Evolutionary conservation across 2,797 vertebrate genomes (phyloP).

Genomic region (Hybognathus amarus): DNA sequence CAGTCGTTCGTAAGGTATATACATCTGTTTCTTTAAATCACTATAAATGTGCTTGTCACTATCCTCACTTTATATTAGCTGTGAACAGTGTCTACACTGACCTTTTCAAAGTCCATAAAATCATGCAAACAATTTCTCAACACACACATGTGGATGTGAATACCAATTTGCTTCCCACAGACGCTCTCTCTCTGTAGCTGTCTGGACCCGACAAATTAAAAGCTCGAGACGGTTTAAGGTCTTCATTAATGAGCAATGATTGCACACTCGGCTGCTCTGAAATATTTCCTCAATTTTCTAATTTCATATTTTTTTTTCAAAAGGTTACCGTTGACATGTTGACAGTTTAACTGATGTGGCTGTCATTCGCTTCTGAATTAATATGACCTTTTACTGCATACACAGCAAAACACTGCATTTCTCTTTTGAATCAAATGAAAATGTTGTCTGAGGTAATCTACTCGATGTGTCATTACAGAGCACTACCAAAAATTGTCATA

Average conservation of each 20-base stretch:
- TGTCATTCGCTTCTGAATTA: slow-evolving; percentile 60
- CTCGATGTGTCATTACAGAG: not conserved
- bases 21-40: slow-evolving; percentile 31
- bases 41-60: slow-evolving; percentile 1
- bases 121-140: slow-evolving; percentile 59
- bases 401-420: slow-evolving; percentile 50
- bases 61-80: slow-evolving; percentile 41
- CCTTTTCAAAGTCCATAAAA: slow-evolving; percentile 64
- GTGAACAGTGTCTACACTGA: slow-evolving; percentile 50
- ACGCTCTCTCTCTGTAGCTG: slow-evolving; percentile 45
- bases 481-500: not conserved
- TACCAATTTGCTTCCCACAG: slow-evolving; percentile 59
- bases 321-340: slow-evolving; percentile 64
- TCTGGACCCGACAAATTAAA: slow-evolving; percentile 59
- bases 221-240: slow-evolving; percentile 48
- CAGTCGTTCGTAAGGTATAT: slow-evolving; percentile 5
- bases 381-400: slow-evolving; percentile 55
- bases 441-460: slow-evolving; percentile 34
- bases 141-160: slow-evolving; percentile 50
- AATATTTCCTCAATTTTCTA: slow-evolving; percentile 57
- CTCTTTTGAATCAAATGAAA: slow-evolving; percentile 49
- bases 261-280: slow-evolving; percentile 50
- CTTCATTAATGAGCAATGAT: slow-evolving; percentile 60
- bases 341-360: slow-evolving; percentile 61
- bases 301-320: slow-evolving; percentile 63